Conservation (phyloP, 2,888 invertebrate genomes). For the Pammene aurita region DNA sequence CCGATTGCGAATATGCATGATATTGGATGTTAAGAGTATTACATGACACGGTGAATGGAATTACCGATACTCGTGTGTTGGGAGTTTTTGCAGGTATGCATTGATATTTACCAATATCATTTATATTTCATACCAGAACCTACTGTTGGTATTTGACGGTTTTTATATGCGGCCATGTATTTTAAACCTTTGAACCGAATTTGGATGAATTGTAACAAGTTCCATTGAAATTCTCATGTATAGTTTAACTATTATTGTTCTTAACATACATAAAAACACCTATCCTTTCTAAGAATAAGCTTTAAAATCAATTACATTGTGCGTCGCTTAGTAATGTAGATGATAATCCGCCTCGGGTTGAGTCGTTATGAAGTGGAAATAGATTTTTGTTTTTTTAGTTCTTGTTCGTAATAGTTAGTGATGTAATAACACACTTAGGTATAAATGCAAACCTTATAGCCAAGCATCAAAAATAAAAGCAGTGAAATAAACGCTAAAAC, state of each 20-base stretch:
- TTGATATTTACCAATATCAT: not conserved
- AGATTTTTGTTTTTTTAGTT: no score
- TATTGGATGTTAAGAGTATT: conserved; percentile 36
- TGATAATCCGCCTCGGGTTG: no score
- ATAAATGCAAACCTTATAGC: not conserved
- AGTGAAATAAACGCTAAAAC: not conserved
- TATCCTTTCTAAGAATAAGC: no score
- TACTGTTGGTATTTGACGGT: not conserved
- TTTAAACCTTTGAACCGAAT: not conserved
- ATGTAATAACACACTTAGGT: no score
- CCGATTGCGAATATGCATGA: conserved; percentile 31
- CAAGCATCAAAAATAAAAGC: not conserved
- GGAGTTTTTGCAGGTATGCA: conserved; percentile 1
- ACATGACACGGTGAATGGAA: conserved; percentile 23
- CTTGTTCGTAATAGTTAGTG: no score
- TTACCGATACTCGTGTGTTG: conserved; percentile 3
- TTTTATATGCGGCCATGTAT: not conserved
- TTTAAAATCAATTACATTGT: no score
- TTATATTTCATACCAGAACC: not conserved
- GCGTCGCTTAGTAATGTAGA: no score
- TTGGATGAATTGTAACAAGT: no score
- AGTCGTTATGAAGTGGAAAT: no score
- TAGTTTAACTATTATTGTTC: no score
- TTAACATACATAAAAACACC: no score
- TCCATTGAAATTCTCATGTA: no score